Conservation (phyloP, 2,113 vertebrate species). For the Polypterus bichir region DNA sequence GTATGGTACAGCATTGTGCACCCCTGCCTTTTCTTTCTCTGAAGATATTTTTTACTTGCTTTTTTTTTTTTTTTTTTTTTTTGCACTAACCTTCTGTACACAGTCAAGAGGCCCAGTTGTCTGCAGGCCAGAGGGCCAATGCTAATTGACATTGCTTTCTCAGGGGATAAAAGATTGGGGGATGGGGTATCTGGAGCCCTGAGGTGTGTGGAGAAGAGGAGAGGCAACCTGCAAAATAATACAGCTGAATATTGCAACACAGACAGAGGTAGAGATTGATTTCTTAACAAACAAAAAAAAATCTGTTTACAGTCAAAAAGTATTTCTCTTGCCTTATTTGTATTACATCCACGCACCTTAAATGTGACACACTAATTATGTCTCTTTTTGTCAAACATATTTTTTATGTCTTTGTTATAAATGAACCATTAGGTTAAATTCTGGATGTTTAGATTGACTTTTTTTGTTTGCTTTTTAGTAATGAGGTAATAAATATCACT, state of each 20-base stretch:
- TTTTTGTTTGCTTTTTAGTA: too few species aligned
- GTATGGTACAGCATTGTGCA: constrained; percentile 37
- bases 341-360: too few species aligned
- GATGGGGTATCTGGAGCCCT: constrained; percentile 14
- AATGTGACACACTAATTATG: too few species aligned
- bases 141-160: constrained; percentile 22
- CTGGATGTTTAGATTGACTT: too few species aligned
- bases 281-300: not conserved
- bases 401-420: too few species aligned
- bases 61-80: constrained; percentile 14
- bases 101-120: constrained; percentile 17
- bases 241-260: constrained; percentile 22
- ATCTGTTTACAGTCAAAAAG: too few species aligned
- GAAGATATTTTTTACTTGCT: constrained; percentile 16
- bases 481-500: too few species aligned
- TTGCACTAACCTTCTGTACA: constrained; percentile 9
- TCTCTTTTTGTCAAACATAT: too few species aligned
- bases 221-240: constrained; percentile 11
- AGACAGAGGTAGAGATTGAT: constrained; percentile 18
- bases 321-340: too few species aligned
- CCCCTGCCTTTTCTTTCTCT: constrained; percentile 17
- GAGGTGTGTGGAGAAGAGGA: constrained; percentile 16
- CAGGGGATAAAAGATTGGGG: constrained; percentile 9
- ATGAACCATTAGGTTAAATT: too few species aligned
- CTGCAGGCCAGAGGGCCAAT: constrained; percentile 19